These are phyloP conservation scores for Nipponacmea schrenckii DNA, from an alignment of 2,888 invertebrate species.

Conservation along the genomic window DNA sequence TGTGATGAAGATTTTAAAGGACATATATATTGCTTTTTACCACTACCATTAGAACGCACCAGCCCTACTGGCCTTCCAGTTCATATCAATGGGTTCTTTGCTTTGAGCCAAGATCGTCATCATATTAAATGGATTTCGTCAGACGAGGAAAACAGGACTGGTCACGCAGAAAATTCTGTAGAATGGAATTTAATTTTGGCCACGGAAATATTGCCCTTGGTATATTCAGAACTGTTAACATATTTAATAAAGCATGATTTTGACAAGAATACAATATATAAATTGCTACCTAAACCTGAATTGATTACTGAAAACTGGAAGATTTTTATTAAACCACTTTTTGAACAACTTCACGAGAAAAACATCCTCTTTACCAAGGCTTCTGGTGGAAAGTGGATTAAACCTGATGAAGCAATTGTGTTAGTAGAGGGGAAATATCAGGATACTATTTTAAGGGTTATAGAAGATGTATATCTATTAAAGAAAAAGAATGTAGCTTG, in stretches of 20 bases:
- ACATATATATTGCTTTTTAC: slow-evolving; percentile 63
- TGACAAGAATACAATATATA: slow-evolving; percentile 24
- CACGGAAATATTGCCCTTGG: slow-evolving; percentile 50
- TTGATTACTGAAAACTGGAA: slow-evolving; percentile 33
- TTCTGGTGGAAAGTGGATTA: slow-evolving; percentile 12
- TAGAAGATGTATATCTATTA: background rate
- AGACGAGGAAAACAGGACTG: slow-evolving; percentile 30
- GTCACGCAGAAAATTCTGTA: slow-evolving; percentile 45
- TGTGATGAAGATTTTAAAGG: slow-evolving; percentile 33
- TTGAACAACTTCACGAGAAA: slow-evolving; percentile 33
- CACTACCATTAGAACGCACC: slow-evolving; percentile 52
- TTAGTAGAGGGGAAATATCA: background rate
- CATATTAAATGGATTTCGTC: slow-evolving; percentile 61
- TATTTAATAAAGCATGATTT: slow-evolving; percentile 24
- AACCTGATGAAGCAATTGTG: background rate
- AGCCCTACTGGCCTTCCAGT: slow-evolving; percentile 60
- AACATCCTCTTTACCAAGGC: background rate
- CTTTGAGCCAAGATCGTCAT: slow-evolving; percentile 57
- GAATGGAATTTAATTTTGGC: slow-evolving; percentile 59
- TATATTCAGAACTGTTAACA: slow-evolving; percentile 39
- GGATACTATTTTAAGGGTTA: background rate
- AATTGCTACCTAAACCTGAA: slow-evolving; percentile 25
- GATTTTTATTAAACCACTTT: slow-evolving; percentile 44
- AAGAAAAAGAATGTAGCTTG: slow-evolving; percentile 6
- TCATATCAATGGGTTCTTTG: slow-evolving; percentile 63